phyloP scores from a whole-genome alignment of 1,140 invertebrate genomes.

The Drosophila bocki region DNA sequence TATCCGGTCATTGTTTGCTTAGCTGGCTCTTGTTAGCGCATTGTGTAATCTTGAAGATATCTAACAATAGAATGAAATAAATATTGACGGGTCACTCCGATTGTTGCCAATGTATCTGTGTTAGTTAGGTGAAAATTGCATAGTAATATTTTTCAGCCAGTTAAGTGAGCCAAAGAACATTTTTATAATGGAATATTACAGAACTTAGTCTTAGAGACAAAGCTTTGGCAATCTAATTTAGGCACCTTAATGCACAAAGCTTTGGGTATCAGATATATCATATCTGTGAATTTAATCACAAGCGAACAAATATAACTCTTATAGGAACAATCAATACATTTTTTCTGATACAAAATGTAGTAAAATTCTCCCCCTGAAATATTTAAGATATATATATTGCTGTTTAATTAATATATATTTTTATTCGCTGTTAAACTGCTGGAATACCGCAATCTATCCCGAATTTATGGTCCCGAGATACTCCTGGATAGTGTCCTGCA shows the following conservation, averaged over 20 bases:
- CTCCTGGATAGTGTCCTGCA: constrained; percentile 7
- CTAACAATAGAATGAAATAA: neutral
- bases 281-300: too few species aligned
- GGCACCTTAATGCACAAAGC: too few species aligned
- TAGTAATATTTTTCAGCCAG: neutral
- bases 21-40: neutral
- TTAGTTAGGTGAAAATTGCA: neutral
- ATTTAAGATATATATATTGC: neutral
- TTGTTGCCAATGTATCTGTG: neutral
- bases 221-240: neutral
- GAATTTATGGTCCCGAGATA: neutral
- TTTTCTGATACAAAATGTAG: neutral
- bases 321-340: neutral
- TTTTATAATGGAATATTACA: neutral
- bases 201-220: neutral
- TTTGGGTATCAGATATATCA: too few species aligned
- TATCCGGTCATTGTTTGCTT: neutral
- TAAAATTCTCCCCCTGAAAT: neutral
- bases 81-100: neutral
- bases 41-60: neutral
- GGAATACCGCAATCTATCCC: neutral
- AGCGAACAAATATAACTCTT: neutral
- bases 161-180: neutral
- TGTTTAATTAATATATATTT: neutral
- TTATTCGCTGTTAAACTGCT: neutral